A percentile compares a stretch with the other conserved stretches of the same genome.
Evolutionary conservation across 1,140 invertebrate species (phyloP).

Genomic region (Dendrolimus punctatus): DNA sequence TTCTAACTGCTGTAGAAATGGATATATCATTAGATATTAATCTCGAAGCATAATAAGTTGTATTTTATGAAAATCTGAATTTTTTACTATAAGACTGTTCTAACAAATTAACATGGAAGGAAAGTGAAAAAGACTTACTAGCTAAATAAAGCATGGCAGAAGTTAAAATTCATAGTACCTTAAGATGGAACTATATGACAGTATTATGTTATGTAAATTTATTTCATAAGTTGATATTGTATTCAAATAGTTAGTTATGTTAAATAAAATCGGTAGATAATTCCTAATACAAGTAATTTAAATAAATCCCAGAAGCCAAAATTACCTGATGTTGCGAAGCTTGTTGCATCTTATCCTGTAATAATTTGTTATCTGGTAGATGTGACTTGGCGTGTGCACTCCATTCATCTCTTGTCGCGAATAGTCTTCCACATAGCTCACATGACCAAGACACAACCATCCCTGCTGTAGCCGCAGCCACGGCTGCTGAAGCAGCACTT

Average conservation of each 20-base stretch:
- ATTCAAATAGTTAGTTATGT: too few relatives aligned
- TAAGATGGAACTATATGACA: background rate
- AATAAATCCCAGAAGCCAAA: background rate
- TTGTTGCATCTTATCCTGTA: slow-evolving; percentile 70
- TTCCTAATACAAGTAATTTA: background rate
- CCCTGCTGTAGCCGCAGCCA: slow-evolving; percentile 62
- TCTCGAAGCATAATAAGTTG: background rate
- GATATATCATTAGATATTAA: background rate
- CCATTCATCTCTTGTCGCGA: slow-evolving; percentile 82
- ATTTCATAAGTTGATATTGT: background rate
- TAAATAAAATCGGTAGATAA: too few relatives aligned
- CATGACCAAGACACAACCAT: slow-evolving; percentile 78
- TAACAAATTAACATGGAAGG: too few relatives aligned
- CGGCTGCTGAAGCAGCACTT: slow-evolving; percentile 62
- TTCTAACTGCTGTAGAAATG: slow-evolving; percentile 50
- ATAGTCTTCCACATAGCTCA: slow-evolving; percentile 79
- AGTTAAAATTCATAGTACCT: background rate
- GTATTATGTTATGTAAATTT: background rate
- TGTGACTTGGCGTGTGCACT: slow-evolving; percentile 81
- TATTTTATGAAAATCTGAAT: too few relatives aligned
- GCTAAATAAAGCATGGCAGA: too few relatives aligned
- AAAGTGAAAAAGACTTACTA: too few relatives aligned
- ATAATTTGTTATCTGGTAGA: slow-evolving; percentile 71
- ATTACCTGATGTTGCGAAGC: slow-evolving; percentile 58
- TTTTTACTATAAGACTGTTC: too few relatives aligned